Conservation (phyloP, 1,140 invertebrate genomes). For the Lucilia sericata region DNA sequence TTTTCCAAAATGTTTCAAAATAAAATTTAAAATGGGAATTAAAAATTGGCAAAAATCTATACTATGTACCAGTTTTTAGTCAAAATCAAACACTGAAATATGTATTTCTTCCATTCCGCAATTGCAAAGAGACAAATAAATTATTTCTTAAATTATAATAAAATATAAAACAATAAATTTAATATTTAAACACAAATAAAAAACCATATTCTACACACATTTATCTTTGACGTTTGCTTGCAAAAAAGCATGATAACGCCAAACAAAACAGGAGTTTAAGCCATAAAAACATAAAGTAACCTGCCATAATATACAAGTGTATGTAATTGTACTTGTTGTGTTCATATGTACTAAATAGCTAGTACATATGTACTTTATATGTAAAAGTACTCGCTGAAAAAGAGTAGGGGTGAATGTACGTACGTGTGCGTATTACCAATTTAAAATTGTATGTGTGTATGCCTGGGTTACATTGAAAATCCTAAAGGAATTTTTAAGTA, state of each 20-base stretch:
- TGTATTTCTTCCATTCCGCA: too few species aligned
- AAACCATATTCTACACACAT: not conserved
- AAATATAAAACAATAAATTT: too few species aligned
- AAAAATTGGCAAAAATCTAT: too few species aligned
- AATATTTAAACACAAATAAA: too few species aligned
- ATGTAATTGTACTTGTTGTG: not conserved
- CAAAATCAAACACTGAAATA: too few species aligned
- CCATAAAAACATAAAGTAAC: slow-evolving; percentile 8
- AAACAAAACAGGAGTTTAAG: not conserved
- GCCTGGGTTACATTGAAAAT: not conserved
- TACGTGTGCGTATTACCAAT: not conserved
- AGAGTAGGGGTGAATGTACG: not conserved
- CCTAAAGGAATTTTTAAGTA: slow-evolving; percentile 15
- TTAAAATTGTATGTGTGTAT: not conserved
- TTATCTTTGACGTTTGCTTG: not conserved
- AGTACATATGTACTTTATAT: too few species aligned
- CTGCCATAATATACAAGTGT: slow-evolving; percentile 8
- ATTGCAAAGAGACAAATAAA: too few species aligned
- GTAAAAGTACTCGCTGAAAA: not conserved
- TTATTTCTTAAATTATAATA: too few species aligned
- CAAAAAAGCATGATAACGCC: not conserved
- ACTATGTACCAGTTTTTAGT: too few species aligned
- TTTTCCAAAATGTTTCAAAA: too few species aligned
- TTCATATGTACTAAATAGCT: not conserved
- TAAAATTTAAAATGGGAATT: too few species aligned